Conservation (phyloP, 2,888 invertebrate genomes). For the Coenonympha glycerion region DNA sequence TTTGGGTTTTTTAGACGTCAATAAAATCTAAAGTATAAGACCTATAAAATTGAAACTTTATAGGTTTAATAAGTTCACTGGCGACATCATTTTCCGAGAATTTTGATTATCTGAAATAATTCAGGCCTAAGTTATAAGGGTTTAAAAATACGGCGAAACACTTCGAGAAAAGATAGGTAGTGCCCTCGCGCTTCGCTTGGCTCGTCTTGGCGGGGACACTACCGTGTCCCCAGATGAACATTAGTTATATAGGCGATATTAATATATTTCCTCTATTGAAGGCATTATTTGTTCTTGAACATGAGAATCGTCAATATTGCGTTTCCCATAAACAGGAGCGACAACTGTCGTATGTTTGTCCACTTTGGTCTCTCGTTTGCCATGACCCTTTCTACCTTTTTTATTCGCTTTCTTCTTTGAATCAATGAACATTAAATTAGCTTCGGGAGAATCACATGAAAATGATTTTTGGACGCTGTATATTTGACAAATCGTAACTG, state of each 20-base stretch:
- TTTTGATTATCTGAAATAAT: too few relatives aligned
- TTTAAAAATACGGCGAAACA: too few relatives aligned
- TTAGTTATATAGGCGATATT: neutral
- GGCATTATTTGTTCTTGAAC: slow-evolving; percentile 49
- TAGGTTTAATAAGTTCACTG: too few relatives aligned
- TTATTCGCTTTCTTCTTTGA: slow-evolving; percentile 41
- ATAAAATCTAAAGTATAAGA: too few relatives aligned
- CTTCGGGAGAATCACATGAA: slow-evolving; percentile 46
- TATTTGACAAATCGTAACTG: slow-evolving; percentile 40
- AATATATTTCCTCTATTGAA: slow-evolving; percentile 46
- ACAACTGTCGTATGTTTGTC: slow-evolving; percentile 25
- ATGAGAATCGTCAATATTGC: slow-evolving; percentile 44
- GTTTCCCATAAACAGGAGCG: slow-evolving; percentile 39
- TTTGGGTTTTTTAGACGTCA: too few relatives aligned
- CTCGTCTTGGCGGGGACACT: too few relatives aligned
- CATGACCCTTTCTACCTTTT: slow-evolving; percentile 37
- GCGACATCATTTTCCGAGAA: too few relatives aligned
- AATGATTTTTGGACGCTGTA: slow-evolving; percentile 49
- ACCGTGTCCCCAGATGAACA: too few relatives aligned
- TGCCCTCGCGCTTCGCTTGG: too few relatives aligned
- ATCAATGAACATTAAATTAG: slow-evolving; percentile 37
- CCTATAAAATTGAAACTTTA: too few relatives aligned
- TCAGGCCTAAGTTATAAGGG: too few relatives aligned
- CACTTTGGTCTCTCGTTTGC: slow-evolving; percentile 28
- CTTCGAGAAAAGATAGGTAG: too few relatives aligned